Evolutionary conservation across 2,113 vertebrate genomes (phyloP).

Genomic region (Gadus chalcogrammus): DNA sequence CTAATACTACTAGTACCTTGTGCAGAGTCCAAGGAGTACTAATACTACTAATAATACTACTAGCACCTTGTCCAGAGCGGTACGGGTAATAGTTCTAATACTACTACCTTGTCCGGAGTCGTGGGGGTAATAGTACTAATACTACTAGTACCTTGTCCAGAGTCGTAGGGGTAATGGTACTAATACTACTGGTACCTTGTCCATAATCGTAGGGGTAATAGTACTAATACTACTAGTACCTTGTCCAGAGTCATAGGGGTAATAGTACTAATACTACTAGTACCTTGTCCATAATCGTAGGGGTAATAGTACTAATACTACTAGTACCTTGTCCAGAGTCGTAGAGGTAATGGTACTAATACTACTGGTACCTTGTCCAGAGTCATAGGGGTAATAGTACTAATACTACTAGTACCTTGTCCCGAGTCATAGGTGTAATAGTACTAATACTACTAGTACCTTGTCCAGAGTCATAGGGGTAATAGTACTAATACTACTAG

Average conservation of each 20-base stretch:
- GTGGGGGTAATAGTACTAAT: too few relatives aligned
- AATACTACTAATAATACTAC: not conserved
- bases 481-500: too few relatives aligned
- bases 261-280: too few relatives aligned
- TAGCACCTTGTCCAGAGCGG: not conserved
- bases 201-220: not conserved
- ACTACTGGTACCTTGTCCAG: too few relatives aligned
- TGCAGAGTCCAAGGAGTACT: not conserved
- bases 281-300: too few relatives aligned
- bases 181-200: too few relatives aligned
- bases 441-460: too few relatives aligned
- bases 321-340: too few relatives aligned
- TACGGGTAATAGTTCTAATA: not conserved
- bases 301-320: not conserved
- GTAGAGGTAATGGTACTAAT: too few relatives aligned
- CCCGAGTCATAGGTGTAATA: constrained; percentile 37
- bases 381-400: not conserved
- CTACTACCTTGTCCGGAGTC: constrained; percentile 75
- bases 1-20: not conserved
- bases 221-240: constrained; percentile 48
- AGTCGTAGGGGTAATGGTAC: too few relatives aligned
- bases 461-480: too few relatives aligned
- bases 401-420: constrained; percentile 57
- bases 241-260: constrained; percentile 51
- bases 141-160: too few relatives aligned